Conservation (phyloP, 2,888 invertebrate species). For the Malacosoma neustria region DNA sequence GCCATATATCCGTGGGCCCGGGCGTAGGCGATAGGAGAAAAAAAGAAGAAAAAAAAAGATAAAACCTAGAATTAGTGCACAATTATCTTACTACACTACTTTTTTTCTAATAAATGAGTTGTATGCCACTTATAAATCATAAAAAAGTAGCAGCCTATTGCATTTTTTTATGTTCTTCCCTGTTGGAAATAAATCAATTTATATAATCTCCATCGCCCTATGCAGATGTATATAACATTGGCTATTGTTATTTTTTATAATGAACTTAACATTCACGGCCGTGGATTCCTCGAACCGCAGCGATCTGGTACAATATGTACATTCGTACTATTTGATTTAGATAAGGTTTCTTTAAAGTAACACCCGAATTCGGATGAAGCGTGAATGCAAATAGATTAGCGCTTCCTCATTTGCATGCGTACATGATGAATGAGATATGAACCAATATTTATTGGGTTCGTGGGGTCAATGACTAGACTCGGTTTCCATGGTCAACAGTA, state of each 20-base stretch:
- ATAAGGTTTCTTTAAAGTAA: constrained; percentile 8
- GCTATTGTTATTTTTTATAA: background rate
- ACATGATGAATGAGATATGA: constrained; percentile 12
- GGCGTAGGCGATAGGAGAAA: too few species aligned
- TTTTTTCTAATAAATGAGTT: too few species aligned
- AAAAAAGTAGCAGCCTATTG: too few species aligned
- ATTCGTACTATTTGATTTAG: background rate
- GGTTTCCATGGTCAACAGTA: background rate
- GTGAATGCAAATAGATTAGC: constrained; percentile 13
- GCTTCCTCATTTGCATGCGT: constrained; percentile 13
- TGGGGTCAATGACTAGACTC: background rate
- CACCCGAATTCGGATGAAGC: background rate
- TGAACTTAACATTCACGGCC: constrained; percentile 9
- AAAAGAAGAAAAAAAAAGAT: too few species aligned
- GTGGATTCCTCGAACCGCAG: constrained; percentile 14
- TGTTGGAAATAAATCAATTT: too few species aligned
- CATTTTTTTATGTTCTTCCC: too few species aligned
- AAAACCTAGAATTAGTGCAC: too few species aligned
- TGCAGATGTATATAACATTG: background rate
- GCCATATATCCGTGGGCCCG: too few species aligned
- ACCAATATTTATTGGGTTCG: background rate
- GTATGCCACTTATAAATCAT: too few species aligned
- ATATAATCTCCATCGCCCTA: background rate
- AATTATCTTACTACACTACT: too few species aligned
- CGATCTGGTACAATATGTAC: constrained; percentile 3